Evolutionary conservation across 2,797 vertebrate species (phyloP).

Genomic region (Babyrousa celebensis): DNA sequence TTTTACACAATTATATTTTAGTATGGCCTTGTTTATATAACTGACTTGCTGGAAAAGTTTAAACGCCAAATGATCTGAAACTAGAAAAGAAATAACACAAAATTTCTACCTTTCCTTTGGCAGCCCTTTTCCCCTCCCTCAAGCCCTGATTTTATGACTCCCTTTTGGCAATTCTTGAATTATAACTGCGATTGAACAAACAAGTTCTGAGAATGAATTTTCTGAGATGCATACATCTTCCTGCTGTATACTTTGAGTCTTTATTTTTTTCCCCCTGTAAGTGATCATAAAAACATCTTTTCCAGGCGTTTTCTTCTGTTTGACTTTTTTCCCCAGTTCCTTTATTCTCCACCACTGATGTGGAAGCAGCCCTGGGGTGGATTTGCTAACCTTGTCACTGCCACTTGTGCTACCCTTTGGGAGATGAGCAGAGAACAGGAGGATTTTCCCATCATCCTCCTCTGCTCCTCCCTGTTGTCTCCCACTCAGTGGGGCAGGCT

Average conservation of each 20-base stretch:
- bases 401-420: background rate
- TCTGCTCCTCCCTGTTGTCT: background rate
- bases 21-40: slow-evolving; percentile 79
- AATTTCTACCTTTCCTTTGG: slow-evolving; percentile 44
- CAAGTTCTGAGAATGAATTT: slow-evolving; percentile 69
- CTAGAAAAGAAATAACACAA: slow-evolving; percentile 60
- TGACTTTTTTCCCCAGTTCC: background rate
- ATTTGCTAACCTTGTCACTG: background rate
- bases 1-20: slow-evolving; percentile 81
- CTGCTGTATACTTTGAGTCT: slow-evolving; percentile 79
- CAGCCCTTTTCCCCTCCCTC: background rate
- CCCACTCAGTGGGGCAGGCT: background rate
- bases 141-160: background rate
- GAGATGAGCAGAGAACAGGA: background rate
- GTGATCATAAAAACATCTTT: slow-evolving; percentile 88
- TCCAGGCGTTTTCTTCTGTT: slow-evolving; percentile 60
- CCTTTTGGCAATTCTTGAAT: slow-evolving; percentile 73
- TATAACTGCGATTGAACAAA: slow-evolving; percentile 69
- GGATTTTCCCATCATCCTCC: slow-evolving; percentile 59
- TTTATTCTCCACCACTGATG: slow-evolving; percentile 37
- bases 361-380: background rate
- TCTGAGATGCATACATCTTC: slow-evolving; percentile 66
- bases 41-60: slow-evolving; percentile 81
- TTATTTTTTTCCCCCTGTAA: slow-evolving; percentile 79
- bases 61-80: slow-evolving; percentile 81